Evolutionary conservation across 2,113 vertebrate genomes (phyloP).

Genomic region (Cephalopterus ornatus): DNA sequence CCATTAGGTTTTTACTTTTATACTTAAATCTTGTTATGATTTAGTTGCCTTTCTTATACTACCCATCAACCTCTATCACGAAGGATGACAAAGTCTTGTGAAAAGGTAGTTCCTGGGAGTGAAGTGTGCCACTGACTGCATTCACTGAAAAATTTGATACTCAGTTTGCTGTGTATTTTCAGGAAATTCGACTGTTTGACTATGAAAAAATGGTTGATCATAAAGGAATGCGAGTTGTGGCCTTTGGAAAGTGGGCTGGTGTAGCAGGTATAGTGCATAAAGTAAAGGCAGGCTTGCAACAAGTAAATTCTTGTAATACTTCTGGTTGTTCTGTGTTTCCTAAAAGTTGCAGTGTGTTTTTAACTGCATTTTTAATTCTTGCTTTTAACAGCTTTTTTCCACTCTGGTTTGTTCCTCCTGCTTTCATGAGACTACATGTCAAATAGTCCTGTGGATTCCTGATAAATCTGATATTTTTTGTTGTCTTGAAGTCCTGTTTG

Average conservation of each 20-base stretch:
- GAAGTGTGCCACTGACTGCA: not conserved
- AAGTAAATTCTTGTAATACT: not conserved
- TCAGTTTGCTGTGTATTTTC: slow-evolving; percentile 53
- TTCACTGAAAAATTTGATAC: slow-evolving; percentile 17
- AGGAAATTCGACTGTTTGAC: slow-evolving; percentile 97
- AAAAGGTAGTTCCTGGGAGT: not conserved
- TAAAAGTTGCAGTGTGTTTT: not conserved
- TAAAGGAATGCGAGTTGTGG: slow-evolving; percentile 90
- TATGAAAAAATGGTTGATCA: slow-evolving; percentile 99
- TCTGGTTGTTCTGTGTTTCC: not conserved
- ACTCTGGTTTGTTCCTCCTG: not conserved
- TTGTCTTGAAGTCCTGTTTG: not conserved
- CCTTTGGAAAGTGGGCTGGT: slow-evolving; percentile 97
- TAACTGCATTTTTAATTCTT: slow-evolving; percentile 23
- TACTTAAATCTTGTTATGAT: not conserved
- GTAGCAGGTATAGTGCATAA: slow-evolving; percentile 85
- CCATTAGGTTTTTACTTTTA: not conserved
- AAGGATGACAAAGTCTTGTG: not conserved
- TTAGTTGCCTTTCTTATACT: not conserved
- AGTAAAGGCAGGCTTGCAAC: slow-evolving; percentile 44
- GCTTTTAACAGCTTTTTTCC: slow-evolving; percentile 27
- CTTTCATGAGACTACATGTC: not conserved
- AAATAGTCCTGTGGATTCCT: not conserved
- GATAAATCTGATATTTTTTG: not conserved
- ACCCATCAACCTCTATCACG: not conserved